A percentile compares a stretch with the other conserved stretches of the same genome.
phyloP scores from a whole-genome alignment of 2,888 invertebrate species.

The Microctonus hyperodae region DNA sequence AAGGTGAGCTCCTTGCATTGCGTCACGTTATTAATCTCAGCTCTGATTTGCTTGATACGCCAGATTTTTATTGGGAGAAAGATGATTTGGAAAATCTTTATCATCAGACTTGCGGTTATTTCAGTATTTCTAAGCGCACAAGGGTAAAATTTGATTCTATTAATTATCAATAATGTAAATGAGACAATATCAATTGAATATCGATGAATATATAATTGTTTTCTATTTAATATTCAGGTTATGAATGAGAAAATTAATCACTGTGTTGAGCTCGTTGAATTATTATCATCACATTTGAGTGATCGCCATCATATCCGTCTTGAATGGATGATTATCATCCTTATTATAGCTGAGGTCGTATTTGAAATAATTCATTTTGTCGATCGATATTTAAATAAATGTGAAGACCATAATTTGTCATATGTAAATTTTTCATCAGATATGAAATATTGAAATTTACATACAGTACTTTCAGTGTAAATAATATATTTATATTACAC shows the following conservation, averaged over 20 bases:
- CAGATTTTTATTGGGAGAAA: constrained; percentile 98
- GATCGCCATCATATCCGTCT: constrained; percentile 92
- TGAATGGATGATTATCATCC: constrained; percentile 96
- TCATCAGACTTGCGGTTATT: constrained; percentile 81
- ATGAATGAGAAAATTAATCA: constrained; percentile 95
- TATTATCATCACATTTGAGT: constrained; percentile 87
- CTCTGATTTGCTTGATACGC: constrained; percentile 92
- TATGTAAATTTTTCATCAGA: background rate
- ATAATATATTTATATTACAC: too few species aligned
- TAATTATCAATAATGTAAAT: background rate
- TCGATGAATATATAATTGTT: background rate
- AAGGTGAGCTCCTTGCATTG: constrained; percentile 88
- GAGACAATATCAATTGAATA: background rate
- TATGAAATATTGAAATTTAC: background rate
- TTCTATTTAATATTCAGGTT: constrained; percentile 68
- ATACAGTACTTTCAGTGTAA: background rate
- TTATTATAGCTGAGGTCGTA: constrained; percentile 94
- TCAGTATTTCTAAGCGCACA: constrained; percentile 84
- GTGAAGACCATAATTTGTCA: constrained; percentile 27
- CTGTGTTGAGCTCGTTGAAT: constrained; percentile 90
- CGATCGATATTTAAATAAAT: constrained; percentile 67
- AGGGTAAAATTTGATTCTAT: constrained; percentile 66
- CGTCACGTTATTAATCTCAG: constrained; percentile 91
- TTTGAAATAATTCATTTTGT: constrained; percentile 83
- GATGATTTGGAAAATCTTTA: constrained; percentile 88